Percentiles rank a stretch among this genome's conserved stretches.
Conservation (phyloP, 2,888 invertebrate species). For the Prostheceraeus crozeri region DNA sequence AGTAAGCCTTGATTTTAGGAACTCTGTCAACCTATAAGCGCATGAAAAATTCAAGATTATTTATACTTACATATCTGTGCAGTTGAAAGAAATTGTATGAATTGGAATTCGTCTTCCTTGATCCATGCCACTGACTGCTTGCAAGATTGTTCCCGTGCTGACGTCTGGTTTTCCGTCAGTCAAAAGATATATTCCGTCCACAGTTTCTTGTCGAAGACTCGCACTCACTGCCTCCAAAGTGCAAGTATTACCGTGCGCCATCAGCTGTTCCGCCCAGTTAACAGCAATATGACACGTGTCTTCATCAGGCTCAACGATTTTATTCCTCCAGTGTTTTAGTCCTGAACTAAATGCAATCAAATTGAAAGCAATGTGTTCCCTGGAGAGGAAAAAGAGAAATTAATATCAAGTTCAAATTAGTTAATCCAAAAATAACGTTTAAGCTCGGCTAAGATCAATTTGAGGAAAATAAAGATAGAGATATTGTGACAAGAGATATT, state of each 20-base stretch:
- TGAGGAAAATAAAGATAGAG: too few species aligned
- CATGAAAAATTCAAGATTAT: too few species aligned
- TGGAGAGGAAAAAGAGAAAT: slow-evolving; percentile 41
- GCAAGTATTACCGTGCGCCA: slow-evolving; percentile 56
- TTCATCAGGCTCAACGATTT: slow-evolving; percentile 49
- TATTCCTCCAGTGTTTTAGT: slow-evolving; percentile 49
- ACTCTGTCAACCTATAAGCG: too few species aligned
- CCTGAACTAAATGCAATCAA: slow-evolving; percentile 53
- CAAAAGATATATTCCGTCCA: slow-evolving; percentile 55
- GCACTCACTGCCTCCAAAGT: slow-evolving; percentile 56
- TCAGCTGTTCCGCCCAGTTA: slow-evolving; percentile 51
- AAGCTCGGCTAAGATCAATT: too few species aligned
- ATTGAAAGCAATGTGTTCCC: slow-evolving; percentile 47
- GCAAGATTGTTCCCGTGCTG: slow-evolving; percentile 53
- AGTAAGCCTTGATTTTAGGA: too few species aligned
- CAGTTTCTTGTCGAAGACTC: slow-evolving; percentile 34
- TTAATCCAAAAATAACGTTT: too few species aligned
- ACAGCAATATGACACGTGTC: slow-evolving; percentile 55
- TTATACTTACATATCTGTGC: slow-evolving; percentile 51
- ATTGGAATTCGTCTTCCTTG: slow-evolving; percentile 47
- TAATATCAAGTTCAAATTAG: too few species aligned
- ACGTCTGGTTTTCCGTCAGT: slow-evolving; percentile 58
- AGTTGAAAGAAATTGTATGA: slow-evolving; percentile 57
- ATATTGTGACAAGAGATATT: too few species aligned
- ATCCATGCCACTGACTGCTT: slow-evolving; percentile 51